These are phyloP conservation scores for Thyatira batis DNA, from an alignment of 2,888 invertebrate genomes.

Conservation along the genomic window DNA sequence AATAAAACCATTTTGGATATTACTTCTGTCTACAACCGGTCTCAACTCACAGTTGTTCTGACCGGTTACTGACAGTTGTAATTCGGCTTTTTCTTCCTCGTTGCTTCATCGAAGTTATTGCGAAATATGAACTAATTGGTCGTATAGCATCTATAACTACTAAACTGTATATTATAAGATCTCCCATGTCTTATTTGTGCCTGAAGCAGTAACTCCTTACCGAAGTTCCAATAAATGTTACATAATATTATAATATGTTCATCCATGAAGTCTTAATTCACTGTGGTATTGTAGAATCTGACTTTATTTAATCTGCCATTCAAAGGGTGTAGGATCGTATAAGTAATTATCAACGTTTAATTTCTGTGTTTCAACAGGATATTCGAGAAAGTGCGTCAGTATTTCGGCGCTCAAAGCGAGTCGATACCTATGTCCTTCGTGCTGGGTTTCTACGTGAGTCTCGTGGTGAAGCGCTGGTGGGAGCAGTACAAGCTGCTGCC, in stretches of 20 bases:
- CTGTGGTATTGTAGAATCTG: no score
- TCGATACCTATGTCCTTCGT: constrained; percentile 98
- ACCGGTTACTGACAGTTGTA: not conserved
- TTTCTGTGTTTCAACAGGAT: constrained; percentile 82
- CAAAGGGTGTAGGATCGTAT: no score
- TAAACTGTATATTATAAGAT: no score
- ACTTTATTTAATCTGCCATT: no score
- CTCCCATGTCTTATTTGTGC: not conserved
- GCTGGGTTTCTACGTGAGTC: constrained; percentile 95
- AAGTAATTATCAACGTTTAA: not conserved
- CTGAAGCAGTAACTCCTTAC: no score
- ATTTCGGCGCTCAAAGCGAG: constrained; percentile 94
- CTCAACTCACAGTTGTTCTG: not conserved
- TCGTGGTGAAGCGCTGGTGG: constrained; percentile 97
- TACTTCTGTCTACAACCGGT: not conserved
- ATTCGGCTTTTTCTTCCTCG: not conserved
- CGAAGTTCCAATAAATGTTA: no score
- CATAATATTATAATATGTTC: no score
- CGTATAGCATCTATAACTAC: not conserved
- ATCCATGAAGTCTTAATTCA: no score
- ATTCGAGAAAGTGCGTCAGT: constrained; percentile 92
- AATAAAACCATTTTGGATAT: not conserved
- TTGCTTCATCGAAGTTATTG: not conserved
- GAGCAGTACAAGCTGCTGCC: constrained; percentile 95
- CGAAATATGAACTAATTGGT: not conserved